Evolutionary conservation across 2,113 vertebrate species (phyloP).

Genomic region (Myrmophylax atrothorax): DNA sequence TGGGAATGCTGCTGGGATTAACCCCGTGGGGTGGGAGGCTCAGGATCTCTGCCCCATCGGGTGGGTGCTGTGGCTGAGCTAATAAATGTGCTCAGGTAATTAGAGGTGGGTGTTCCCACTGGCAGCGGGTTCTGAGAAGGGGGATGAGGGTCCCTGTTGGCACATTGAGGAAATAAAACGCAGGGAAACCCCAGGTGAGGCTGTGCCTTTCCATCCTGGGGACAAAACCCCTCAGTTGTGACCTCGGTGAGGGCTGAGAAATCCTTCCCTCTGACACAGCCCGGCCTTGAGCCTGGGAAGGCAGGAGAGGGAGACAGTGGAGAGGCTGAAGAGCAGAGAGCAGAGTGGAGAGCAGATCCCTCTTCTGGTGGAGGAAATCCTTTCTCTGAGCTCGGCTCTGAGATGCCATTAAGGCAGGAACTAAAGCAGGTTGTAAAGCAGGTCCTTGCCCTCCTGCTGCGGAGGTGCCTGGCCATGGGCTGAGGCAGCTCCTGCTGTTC

Average conservation of each 20-base stretch:
- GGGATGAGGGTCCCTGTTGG: neutral
- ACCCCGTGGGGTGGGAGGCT: fast-evolving
- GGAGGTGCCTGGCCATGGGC: fast-evolving
- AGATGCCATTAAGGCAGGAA: neutral
- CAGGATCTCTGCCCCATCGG: fast-evolving
- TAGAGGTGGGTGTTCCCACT: neutral
- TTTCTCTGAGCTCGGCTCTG: neutral
- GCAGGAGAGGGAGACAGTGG: neutral
- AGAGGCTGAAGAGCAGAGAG: neutral
- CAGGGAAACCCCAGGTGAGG: fast-evolving
- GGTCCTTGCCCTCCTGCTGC: neutral
- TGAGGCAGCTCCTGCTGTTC: neutral
- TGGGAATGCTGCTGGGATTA: neutral
- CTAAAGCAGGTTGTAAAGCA: neutral
- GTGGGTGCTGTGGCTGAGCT: neutral
- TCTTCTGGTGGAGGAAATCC: neutral
- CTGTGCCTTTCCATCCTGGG: neutral
- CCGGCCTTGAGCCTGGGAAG: neutral
- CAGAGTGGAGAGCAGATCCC: neutral
- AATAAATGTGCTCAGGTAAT: fast-evolving
- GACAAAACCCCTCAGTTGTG: neutral
- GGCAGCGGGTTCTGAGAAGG: neutral
- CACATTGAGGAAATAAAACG: neutral
- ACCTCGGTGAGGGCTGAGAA: neutral
- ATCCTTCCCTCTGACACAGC: neutral